Evolutionary conservation across 2,113 vertebrate genomes (phyloP).

Genomic region (Apteryx mantelli): DNA sequence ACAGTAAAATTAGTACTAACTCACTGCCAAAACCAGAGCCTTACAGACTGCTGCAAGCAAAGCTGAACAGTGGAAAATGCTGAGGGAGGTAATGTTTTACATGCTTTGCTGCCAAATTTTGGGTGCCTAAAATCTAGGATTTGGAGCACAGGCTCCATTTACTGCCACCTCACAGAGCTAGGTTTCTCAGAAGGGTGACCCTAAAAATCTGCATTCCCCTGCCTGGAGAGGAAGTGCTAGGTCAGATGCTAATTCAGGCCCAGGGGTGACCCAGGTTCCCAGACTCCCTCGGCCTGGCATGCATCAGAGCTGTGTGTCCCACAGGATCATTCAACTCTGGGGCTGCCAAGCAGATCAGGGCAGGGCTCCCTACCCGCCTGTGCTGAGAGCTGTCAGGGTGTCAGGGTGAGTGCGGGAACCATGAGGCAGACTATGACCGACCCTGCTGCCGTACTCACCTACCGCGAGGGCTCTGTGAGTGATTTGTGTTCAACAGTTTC

Average conservation of each 20-base stretch:
- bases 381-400: too few species aligned
- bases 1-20: neutral
- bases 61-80: neutral
- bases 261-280: neutral
- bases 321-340: too few species aligned
- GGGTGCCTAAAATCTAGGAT: neutral
- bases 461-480: fast-evolving
- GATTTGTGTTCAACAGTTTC: neutral
- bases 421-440: neutral
- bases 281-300: too few species aligned
- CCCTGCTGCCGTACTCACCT: neutral
- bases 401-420: too few species aligned
- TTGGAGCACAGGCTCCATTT: neutral
- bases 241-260: neutral
- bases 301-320: neutral
- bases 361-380: too few species aligned
- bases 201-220: fast-evolving
- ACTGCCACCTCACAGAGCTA: neutral
- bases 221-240: neutral
- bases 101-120: neutral
- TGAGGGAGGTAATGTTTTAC: neutral
- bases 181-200: neutral
- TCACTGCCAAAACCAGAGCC: neutral
- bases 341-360: neutral
- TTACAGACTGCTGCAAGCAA: neutral